A percentile compares a stretch with the other conserved stretches of the same genome.
Conservation (phyloP, 2,888 invertebrate species). For the Trachelus stipa region DNA sequence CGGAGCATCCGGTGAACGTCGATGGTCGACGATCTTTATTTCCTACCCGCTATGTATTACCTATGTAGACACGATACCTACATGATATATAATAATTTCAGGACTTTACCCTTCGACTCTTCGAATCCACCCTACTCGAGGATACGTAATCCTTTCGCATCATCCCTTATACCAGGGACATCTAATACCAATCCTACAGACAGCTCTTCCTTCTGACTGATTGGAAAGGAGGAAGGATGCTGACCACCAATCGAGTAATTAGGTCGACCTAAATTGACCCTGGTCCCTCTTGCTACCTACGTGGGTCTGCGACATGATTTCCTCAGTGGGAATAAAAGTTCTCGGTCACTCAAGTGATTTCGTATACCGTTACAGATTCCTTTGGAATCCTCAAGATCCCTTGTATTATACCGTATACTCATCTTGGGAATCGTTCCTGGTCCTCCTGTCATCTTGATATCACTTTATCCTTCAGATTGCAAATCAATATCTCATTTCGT, state of each 20-base stretch:
- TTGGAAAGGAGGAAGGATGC: not conserved
- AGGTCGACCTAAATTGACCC: not conserved
- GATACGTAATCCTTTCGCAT: not conserved
- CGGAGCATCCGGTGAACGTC: not conserved
- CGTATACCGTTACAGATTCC: slow-evolving; percentile 13
- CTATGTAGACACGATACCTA: not conserved
- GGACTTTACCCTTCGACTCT: not conserved
- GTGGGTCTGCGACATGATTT: not conserved
- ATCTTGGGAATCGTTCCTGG: not conserved
- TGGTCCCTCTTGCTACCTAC: not conserved
- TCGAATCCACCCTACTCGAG: not conserved
- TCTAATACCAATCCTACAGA: not conserved
- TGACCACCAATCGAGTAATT: not conserved
- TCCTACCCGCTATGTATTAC: not conserved
- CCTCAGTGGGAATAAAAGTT: not conserved
- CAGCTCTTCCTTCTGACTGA: not conserved
- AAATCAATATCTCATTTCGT: slow-evolving; percentile 61
- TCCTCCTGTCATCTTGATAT: not conserved
- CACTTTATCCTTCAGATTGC: slow-evolving; percentile 45
- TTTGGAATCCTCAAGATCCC: slow-evolving; percentile 16
- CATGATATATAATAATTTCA: slow-evolving; percentile 10
- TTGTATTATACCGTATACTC: not conserved
- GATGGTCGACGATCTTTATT: not conserved
- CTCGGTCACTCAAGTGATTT: slow-evolving; percentile 13
- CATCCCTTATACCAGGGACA: not conserved